A percentile compares a stretch with the other conserved stretches of the same genome.
Evolutionary conservation across 92 coral and sea anemone genomes (phyloP).

Genomic region (Epizoanthus stellaris): DNA sequence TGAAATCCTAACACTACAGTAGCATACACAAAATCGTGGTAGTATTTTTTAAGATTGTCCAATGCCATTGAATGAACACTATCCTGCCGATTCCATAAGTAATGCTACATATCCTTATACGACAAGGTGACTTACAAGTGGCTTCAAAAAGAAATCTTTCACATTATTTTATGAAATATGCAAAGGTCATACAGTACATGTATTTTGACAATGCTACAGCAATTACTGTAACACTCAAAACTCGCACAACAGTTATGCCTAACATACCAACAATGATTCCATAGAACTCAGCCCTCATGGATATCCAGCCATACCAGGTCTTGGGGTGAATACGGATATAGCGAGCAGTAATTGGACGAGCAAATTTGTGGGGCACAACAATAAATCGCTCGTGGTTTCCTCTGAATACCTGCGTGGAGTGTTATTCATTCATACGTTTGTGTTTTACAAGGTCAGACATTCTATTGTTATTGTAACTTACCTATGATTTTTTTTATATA

Average conservation of each 20-base stretch:
- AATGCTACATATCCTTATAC: no score
- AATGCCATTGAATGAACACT: no score
- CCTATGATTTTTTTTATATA: no score
- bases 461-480: no score
- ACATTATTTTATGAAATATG: no score
- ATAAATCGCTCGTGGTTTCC: constrained; percentile 35
- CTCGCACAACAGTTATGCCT: background rate
- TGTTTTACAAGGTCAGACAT: background rate
- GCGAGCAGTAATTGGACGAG: constrained; percentile 29
- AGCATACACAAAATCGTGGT: no score
- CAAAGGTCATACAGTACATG: background rate
- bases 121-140: no score
- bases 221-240: background rate
- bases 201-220: background rate
- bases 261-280: constrained; percentile 41
- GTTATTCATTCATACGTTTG: background rate
- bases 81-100: no score
- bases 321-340: constrained; percentile 44
- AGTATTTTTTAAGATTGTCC: no score
- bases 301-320: constrained; percentile 32
- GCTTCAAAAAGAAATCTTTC: no score
- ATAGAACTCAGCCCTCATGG: constrained; percentile 40
- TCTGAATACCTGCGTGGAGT: constrained; percentile 21
- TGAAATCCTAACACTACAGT: no score
- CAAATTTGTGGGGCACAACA: constrained; percentile 35